Conservation (phyloP, 2,888 invertebrate genomes). For the Microdon myrmicae region DNA sequence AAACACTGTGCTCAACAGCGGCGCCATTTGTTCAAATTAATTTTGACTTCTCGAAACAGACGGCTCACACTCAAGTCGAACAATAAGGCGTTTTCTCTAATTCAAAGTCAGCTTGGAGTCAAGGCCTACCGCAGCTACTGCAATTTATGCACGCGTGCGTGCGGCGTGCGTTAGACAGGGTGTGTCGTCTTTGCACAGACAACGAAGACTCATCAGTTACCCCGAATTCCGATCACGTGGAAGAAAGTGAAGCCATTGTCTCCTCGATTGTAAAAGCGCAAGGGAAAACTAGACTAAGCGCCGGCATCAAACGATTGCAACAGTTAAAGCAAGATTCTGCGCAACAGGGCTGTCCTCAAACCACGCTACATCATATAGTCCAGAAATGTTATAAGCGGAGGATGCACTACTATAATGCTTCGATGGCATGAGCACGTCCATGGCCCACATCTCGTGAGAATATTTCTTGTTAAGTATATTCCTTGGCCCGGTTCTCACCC, state of each 20-base stretch:
- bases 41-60: slow-evolving; percentile 24
- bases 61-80: slow-evolving; percentile 29
- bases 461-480: slow-evolving; percentile 15
- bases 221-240: slow-evolving; percentile 37
- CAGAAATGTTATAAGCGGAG: neutral
- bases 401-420: neutral
- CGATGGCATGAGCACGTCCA: neutral
- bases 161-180: slow-evolving; percentile 30
- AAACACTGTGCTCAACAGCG: slow-evolving; percentile 16
- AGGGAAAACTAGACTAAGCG: slow-evolving; percentile 32
- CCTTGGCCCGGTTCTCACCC: slow-evolving; percentile 37
- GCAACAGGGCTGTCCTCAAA: too few species aligned
- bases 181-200: slow-evolving; percentile 31
- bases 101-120: slow-evolving; percentile 1
- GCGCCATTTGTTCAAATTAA: slow-evolving; percentile 21
- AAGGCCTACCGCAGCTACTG: slow-evolving; percentile 12
- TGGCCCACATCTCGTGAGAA: slow-evolving; percentile 9
- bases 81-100: slow-evolving; percentile 37
- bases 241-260: slow-evolving; percentile 43
- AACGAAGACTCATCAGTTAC: slow-evolving; percentile 14
- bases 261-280: slow-evolving; percentile 34
- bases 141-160: slow-evolving; percentile 3
- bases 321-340: too few species aligned
- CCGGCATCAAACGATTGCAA: too few species aligned
- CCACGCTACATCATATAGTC: neutral